These are phyloP conservation scores for Paramormyrops kingsleyae DNA, from an alignment of 2,113 vertebrate species.

Conservation along the genomic window DNA sequence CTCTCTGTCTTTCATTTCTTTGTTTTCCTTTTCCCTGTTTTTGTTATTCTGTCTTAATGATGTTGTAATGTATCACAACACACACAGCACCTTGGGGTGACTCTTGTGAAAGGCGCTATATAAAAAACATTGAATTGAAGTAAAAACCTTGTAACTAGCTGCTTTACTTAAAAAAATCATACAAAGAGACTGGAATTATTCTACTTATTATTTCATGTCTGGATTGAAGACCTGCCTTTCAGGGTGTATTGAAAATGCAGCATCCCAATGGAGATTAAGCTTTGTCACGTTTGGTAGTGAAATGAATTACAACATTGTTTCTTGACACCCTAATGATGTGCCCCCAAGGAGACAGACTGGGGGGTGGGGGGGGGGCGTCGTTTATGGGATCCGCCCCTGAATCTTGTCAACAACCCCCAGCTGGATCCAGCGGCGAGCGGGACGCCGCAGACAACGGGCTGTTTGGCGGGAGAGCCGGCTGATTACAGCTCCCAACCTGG, in stretches of 20 bases:
- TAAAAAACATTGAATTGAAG: background rate
- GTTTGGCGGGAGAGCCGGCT: background rate
- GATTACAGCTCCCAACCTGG: conserved; percentile 16
- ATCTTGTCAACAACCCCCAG: background rate
- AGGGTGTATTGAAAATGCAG: background rate
- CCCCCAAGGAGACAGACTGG: background rate
- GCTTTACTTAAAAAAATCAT: background rate
- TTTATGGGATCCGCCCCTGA: background rate
- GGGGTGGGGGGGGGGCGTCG: background rate
- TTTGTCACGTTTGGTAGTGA: background rate
- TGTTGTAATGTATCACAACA: background rate
- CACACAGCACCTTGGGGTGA: background rate
- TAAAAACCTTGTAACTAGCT: background rate
- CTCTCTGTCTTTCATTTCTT: background rate
- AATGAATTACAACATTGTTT: background rate
- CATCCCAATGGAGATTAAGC: background rate
- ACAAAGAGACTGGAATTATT: background rate
- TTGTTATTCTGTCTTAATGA: background rate
- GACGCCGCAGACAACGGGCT: background rate
- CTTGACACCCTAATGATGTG: background rate
- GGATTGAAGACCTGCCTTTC: background rate
- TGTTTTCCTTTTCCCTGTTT: background rate
- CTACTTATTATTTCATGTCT: background rate
- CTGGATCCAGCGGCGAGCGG: background rate
- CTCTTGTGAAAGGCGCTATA: too few species aligned